Percentiles rank a stretch among this genome's conserved stretches.
Conservation (phyloP, 1,140 invertebrate species). For the Aphelenchoides avenae region DNA sequence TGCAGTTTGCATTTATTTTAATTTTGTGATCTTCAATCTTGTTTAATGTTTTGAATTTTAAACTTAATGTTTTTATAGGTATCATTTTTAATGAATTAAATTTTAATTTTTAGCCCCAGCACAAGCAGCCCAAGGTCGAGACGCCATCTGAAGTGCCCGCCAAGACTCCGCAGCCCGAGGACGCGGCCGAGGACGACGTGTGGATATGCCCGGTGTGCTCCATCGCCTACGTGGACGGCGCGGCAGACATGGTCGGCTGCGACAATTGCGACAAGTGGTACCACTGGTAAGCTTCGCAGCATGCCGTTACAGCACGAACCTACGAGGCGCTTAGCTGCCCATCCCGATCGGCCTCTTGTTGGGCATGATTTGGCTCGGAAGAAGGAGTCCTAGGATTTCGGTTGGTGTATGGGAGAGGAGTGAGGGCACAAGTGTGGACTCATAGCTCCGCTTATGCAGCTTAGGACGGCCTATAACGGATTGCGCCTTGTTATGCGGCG, state of each 20-base stretch:
- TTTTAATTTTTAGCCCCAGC: no score
- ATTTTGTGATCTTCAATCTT: no score
- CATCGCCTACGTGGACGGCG: slow-evolving; percentile 48
- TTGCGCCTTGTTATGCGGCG: no score
- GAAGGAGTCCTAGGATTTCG: slow-evolving; percentile 1
- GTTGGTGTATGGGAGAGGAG: slow-evolving; percentile 21
- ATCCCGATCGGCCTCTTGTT: slow-evolving; percentile 1
- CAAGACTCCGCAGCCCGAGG: slow-evolving; percentile 4
- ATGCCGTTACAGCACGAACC: background rate
- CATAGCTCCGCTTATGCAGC: background rate
- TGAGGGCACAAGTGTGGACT: slow-evolving; percentile 3
- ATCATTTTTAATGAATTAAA: no score
- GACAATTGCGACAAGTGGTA: slow-evolving; percentile 45
- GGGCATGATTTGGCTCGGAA: background rate
- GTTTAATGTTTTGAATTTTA: no score
- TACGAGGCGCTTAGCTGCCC: background rate
- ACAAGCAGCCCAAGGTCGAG: no score
- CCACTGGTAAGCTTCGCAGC: slow-evolving; percentile 38
- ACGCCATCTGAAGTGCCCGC: no score
- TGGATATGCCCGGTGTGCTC: slow-evolving; percentile 47
- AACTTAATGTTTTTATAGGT: no score
- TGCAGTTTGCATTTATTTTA: no score
- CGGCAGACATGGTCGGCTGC: slow-evolving; percentile 47
- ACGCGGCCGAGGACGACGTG: slow-evolving; percentile 27
- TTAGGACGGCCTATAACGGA: no score